Evolutionary conservation across 2,797 vertebrate genomes (phyloP), one percentile per base, ranked within the genome.

Genomic region (Sebastes alutus): DNA sequence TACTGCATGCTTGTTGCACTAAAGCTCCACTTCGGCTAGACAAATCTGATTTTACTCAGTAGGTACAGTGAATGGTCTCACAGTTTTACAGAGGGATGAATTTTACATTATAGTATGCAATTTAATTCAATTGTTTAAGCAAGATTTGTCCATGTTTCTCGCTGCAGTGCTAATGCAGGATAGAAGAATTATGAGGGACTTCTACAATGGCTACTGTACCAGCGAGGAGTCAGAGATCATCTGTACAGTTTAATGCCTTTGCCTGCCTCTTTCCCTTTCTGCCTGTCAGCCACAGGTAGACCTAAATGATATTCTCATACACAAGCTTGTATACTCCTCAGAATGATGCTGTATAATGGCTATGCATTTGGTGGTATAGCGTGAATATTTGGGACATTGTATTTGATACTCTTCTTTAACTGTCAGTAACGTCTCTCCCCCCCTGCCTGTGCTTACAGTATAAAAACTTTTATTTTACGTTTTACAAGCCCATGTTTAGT

Each of bases 311-410:
- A 80, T 38, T 68, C 83, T 84, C 82, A 58, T 62, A 79, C 83
- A 87, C 82, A 75, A 86, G 84, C 90, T 90, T 87, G 86, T 91
- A 85, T 81, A 81, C 85, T 82, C 78, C 81, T 90, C 83, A 72
- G 84, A 91, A 75, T 27, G 73, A 93, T 75, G 90, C 91, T 92
- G 89, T 92, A 88, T 86, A 89, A 84, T 88, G 84, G 92, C 89
- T 88, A 89, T 90, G 93, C 91, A 93, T 92, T 83, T 82, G 87
- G 78, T 90, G 88, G 87, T 90, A 88, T 83, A 89, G 88, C 85
- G 86, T 91, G 81, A 90, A 79, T 89, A 86, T 91, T 83, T 81
- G 85, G 87, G 84, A 88, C 85, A 75, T 84, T 85, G 89, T 90
- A 90, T 92, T 89, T 92, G 89, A 91, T 90, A 89, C 85, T 91